A percentile compares a stretch with the other conserved stretches of the same genome.
phyloP scores from a whole-genome alignment of 2,797 vertebrate genomes.

The Craterocephalus amniculus region DNA sequence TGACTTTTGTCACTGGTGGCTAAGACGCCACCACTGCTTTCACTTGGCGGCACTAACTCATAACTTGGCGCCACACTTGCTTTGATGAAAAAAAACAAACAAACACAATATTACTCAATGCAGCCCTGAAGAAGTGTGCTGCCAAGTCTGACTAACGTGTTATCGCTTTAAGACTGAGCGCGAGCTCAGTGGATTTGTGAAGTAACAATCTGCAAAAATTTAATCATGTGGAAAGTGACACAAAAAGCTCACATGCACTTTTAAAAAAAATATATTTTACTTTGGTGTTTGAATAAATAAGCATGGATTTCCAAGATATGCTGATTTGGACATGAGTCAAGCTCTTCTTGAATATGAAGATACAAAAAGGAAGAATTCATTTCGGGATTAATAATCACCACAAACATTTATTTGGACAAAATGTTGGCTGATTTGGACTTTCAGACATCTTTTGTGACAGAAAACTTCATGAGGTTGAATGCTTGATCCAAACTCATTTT shows the following conservation, averaged over 20 bases:
- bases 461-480: not conserved
- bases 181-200: conserved; percentile 40
- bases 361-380: conserved; percentile 33
- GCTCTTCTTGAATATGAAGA: conserved; percentile 7
- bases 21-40: conserved; percentile 50
- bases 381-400: conserved; percentile 37
- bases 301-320: not conserved
- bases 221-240: conserved; percentile 22
- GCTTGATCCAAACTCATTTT: not conserved
- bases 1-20: conserved; percentile 70
- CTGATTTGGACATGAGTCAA: not conserved
- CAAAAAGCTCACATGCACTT: conserved; percentile 9
- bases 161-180: conserved; percentile 32
- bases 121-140: conserved; percentile 52
- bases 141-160: conserved; percentile 52
- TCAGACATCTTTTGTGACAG: not conserved
- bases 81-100: conserved; percentile 44
- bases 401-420: not conserved
- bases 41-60: conserved; percentile 52
- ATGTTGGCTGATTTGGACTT: not conserved
- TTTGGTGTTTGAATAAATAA: not conserved
- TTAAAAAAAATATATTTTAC: conserved; percentile 12
- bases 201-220: conserved; percentile 43
- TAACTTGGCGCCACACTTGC: conserved; percentile 55
- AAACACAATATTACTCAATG: conserved; percentile 42